phyloP scores from a whole-genome alignment of 2,888 invertebrate genomes.

The Hartigia nigra region DNA sequence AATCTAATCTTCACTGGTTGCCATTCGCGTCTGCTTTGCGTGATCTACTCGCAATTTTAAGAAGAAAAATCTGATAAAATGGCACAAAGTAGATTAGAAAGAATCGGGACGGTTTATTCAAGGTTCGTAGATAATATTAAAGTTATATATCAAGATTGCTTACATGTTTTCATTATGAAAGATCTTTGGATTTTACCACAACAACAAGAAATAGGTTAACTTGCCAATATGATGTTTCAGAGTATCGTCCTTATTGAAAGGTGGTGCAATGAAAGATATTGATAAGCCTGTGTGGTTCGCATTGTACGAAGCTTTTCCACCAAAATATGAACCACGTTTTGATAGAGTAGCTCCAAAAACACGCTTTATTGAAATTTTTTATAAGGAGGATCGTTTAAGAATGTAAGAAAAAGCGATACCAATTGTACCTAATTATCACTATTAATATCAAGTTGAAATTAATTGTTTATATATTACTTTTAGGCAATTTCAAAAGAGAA shows the following conservation, averaged over 20 bases:
- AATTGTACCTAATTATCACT: not conserved
- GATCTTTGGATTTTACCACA: not conserved
- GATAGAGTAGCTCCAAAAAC: conserved; percentile 75
- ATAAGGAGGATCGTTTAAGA: conserved; percentile 84
- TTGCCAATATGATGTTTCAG: conserved; percentile 65
- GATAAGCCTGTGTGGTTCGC: conserved; percentile 95
- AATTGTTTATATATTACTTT: conserved; percentile 45
- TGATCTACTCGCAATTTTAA: not conserved
- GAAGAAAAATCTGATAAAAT: conserved; percentile 34
- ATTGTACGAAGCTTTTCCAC: conserved; percentile 91
- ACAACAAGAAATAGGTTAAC: conserved; percentile 1
- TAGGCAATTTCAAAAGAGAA: conserved; percentile 76
- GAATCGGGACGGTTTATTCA: conserved; percentile 57
- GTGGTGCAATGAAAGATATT: conserved; percentile 82
- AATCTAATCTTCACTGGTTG: not conserved
- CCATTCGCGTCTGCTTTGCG: not conserved
- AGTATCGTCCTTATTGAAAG: conserved; percentile 80
- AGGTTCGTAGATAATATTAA: conserved; percentile 42
- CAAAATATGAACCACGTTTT: conserved; percentile 83
- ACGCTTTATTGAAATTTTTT: conserved; percentile 79
- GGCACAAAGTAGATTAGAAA: conserved; percentile 60
- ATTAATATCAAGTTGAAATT: conserved; percentile 16
- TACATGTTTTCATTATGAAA: not conserved
- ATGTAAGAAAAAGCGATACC: conserved; percentile 73
- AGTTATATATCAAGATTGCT: not conserved